phyloP scores from a whole-genome alignment of 2,113 vertebrate genomes.

The Plotosus lineatus region DNA sequence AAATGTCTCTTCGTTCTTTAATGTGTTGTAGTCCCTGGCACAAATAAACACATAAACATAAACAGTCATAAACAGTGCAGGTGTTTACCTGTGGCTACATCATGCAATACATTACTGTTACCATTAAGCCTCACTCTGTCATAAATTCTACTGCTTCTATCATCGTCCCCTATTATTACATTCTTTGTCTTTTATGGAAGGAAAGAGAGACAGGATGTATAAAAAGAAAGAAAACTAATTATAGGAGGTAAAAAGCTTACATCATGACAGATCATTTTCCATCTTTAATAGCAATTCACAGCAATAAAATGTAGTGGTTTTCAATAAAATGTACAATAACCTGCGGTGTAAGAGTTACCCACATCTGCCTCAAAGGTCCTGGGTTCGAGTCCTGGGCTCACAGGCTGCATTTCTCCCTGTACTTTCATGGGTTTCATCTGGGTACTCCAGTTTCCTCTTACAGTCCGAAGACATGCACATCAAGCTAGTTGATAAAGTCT shows the following conservation, averaged over 20 bases:
- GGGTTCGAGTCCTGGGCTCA: no score
- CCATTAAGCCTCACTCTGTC: constrained; percentile 25
- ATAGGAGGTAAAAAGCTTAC: not conserved
- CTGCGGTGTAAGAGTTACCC: no score
- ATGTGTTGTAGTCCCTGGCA: constrained; percentile 1
- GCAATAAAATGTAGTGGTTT: no score
- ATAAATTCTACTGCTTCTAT: constrained; percentile 26
- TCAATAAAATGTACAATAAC: no score
- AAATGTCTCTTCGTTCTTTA: constrained; percentile 8
- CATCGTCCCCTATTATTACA: constrained; percentile 45
- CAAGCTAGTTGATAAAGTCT: no score
- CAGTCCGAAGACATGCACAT: no score
- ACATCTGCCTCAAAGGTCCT: no score
- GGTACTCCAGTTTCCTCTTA: no score
- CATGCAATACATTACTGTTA: constrained; percentile 27
- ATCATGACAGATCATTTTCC: no score
- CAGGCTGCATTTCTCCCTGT: no score
- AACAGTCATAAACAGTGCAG: constrained; percentile 33
- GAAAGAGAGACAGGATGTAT: not conserved
- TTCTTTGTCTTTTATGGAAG: constrained; percentile 19
- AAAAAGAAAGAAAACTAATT: constrained; percentile 14
- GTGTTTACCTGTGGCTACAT: constrained; percentile 45
- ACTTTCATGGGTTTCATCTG: no score
- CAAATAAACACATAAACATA: constrained; percentile 8
- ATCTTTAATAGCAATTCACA: no score